Percentiles rank a stretch among this genome's conserved stretches.
Evolutionary conservation across 1,140 invertebrate genomes (phyloP).

Genomic region (Procambarus clarkii): DNA sequence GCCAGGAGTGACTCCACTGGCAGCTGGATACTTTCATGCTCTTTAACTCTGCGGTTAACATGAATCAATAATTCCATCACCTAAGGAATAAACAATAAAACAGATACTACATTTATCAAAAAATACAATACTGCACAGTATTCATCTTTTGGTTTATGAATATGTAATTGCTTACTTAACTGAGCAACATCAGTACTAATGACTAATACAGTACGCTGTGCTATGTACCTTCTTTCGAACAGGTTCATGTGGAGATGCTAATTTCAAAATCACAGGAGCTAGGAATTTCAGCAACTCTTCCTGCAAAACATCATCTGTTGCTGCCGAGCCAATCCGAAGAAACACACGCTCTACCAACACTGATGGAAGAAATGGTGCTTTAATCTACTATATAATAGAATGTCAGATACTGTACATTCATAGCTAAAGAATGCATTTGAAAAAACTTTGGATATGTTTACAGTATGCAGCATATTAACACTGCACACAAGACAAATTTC

Average conservation of each 20-base stretch:
- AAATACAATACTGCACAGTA: no score
- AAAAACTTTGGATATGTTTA: no score
- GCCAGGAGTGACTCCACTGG: constrained; percentile 89
- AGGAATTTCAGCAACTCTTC: constrained; percentile 89
- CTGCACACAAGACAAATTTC: no score
- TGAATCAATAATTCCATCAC: constrained; percentile 96
- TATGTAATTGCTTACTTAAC: no score
- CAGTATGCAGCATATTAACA: no score
- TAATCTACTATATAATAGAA: no score
- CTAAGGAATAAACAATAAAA: constrained; percentile 76
- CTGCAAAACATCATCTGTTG: constrained; percentile 92
- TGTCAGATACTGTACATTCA: no score
- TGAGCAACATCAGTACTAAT: no score
- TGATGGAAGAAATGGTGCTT: constrained; percentile 18
- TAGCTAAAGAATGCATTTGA: no score
- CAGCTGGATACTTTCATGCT: constrained; percentile 87
- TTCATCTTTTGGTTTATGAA: no score
- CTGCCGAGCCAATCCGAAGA: constrained; percentile 89
- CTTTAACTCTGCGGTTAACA: constrained; percentile 92
- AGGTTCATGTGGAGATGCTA: constrained; percentile 85
- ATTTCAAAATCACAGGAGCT: constrained; percentile 90
- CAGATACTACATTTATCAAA: no score
- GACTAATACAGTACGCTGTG: no score
- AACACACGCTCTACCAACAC: constrained; percentile 90
- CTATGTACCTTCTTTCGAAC: constrained; percentile 85